phyloP scores from a whole-genome alignment of 2,113 vertebrate species.

The Triplophysa rosa region DNA sequence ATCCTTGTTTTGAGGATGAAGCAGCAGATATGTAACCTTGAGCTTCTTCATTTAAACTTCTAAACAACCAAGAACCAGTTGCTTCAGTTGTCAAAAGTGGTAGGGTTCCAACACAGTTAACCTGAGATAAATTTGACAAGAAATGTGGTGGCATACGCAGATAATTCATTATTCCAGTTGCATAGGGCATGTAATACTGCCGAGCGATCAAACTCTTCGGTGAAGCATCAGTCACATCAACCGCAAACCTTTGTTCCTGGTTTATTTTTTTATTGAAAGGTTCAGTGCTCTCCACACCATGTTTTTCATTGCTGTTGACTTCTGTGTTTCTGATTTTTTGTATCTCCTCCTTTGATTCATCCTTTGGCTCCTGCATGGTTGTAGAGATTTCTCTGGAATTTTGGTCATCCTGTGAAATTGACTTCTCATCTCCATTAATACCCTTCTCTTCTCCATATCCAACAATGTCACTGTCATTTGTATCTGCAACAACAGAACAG shows the following conservation, averaged over 20 bases:
- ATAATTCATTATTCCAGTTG: constrained; percentile 23
- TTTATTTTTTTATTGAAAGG: background rate
- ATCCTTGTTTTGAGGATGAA: constrained; percentile 11
- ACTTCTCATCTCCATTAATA: constrained; percentile 3
- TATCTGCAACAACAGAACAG: constrained; percentile 66
- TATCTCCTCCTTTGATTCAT: background rate
- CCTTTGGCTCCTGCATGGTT: background rate
- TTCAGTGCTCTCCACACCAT: background rate
- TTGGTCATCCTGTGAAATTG: background rate
- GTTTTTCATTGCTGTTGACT: constrained; percentile 1
- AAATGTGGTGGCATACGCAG: constrained; percentile 32
- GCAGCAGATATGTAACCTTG: background rate
- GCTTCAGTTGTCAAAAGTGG: constrained; percentile 33
- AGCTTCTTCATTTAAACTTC: constrained; percentile 7
- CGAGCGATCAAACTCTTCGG: background rate
- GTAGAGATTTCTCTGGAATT: constrained; percentile 24
- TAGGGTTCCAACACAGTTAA: constrained; percentile 16
- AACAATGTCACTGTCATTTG: constrained; percentile 79
- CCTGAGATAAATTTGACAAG: constrained; percentile 26
- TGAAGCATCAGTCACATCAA: constrained; percentile 11
- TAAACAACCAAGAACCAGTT: constrained; percentile 7
- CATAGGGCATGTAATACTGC: constrained; percentile 5
- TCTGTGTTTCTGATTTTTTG: background rate
- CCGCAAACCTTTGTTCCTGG: constrained; percentile 3
- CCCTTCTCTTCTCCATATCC: constrained; percentile 66